phyloP scores from a whole-genome alignment of 2,113 vertebrate genomes.

The Etia nguti region DNA sequence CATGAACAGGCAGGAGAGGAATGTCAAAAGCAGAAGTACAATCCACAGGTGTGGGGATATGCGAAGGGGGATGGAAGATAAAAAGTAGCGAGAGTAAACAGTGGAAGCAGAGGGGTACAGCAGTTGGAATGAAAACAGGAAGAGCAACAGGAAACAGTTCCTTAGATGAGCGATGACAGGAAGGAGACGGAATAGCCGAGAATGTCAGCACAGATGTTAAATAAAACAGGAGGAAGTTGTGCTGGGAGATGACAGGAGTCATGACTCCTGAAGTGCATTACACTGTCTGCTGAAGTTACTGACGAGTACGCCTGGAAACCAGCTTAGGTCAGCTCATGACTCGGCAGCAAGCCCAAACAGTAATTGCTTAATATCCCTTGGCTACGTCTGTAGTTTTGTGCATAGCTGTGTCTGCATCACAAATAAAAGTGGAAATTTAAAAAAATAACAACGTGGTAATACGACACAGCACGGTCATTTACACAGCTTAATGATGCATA shows the following conservation, averaged over 20 bases:
- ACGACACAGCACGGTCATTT: background rate
- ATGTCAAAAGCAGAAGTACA: constrained; percentile 19
- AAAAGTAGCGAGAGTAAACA: background rate
- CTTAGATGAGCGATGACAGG: background rate
- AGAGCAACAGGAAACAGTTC: constrained; percentile 35
- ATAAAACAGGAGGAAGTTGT: constrained; percentile 4
- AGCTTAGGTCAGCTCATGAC: constrained; percentile 48
- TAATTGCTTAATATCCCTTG: background rate
- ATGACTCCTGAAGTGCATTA: constrained; percentile 7
- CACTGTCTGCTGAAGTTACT: background rate
- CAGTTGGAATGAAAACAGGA: constrained; percentile 41
- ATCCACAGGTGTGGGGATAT: background rate
- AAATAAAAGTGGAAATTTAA: background rate
- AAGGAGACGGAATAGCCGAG: constrained; percentile 5
- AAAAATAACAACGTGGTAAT: background rate
- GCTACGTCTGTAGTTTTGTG: background rate
- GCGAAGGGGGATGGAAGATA: background rate
- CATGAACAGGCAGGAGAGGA: background rate
- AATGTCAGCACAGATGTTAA: constrained; percentile 25
- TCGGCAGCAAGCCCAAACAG: background rate
- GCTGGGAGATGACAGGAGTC: background rate
- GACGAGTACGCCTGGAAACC: constrained; percentile 15
- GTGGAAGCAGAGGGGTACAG: background rate
- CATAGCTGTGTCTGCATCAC: background rate
- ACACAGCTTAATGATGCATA: background rate